These are phyloP conservation scores for Cydia strobilella DNA, from an alignment of 1,140 invertebrate genomes.

Conservation along the genomic window DNA sequence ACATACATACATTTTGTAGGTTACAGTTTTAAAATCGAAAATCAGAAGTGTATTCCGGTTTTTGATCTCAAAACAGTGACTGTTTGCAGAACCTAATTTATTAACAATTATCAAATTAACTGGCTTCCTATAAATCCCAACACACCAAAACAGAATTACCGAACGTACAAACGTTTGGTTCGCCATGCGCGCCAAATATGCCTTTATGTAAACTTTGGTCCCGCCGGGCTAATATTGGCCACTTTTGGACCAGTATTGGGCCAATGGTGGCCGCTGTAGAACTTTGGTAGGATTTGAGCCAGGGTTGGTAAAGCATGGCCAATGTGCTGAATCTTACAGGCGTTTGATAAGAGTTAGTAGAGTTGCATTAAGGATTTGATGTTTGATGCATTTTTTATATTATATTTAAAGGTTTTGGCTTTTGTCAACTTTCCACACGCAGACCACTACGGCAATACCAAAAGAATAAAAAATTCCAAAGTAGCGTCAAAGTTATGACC, in stretches of 20 bases:
- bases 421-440: no score
- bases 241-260: not conserved
- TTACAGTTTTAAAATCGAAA: no score
- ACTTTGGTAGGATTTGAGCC: not conserved
- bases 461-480: no score
- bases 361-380: slow-evolving; percentile 37
- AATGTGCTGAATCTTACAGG: slow-evolving; percentile 30
- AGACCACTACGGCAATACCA: no score
- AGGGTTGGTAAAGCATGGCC: not conserved
- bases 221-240: not conserved
- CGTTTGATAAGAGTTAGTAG: slow-evolving; percentile 20
- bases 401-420: no score
- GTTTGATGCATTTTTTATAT: slow-evolving; percentile 39
- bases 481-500: no score
- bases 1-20: no score
- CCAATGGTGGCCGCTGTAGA: not conserved
- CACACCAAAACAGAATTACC: not conserved
- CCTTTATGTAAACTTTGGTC: slow-evolving; percentile 25
- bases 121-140: not conserved
- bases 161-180: slow-evolving; percentile 16
- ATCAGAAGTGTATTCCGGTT: no score
- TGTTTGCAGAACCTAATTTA: not conserved
- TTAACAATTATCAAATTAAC: not conserved
- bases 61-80: not conserved
- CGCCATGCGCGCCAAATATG: slow-evolving; percentile 16